phyloP scores from a whole-genome alignment of 2,888 invertebrate genomes.

The Eutolmus rufibarbis region DNA sequence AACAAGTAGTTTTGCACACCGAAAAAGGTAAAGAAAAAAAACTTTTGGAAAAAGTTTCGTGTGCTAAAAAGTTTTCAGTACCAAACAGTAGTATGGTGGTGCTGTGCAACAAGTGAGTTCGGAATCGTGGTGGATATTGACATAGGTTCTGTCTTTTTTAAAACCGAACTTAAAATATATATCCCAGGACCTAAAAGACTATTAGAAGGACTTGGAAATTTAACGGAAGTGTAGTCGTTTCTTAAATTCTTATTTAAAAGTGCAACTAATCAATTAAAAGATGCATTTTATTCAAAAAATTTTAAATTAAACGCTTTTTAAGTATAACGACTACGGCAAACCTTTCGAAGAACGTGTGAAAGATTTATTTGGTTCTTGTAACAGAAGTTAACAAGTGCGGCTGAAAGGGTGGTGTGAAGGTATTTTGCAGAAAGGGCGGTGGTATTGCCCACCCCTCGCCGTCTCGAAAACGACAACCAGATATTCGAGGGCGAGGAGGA shows the following conservation, averaged over 20 bases:
- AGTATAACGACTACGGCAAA: not conserved
- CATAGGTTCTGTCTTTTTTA: conserved; percentile 46
- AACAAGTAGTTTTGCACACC: conserved; percentile 53
- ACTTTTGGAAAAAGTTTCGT: conserved; percentile 62
- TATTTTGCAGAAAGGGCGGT: conserved; percentile 9
- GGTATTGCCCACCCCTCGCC: not conserved
- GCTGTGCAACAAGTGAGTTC: conserved; percentile 64
- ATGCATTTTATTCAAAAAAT: not conserved
- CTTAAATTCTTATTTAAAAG: not conserved
- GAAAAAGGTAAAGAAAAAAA: conserved; percentile 50
- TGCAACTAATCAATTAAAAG: not conserved
- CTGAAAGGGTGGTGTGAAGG: not conserved
- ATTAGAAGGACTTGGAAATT: not conserved
- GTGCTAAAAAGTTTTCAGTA: conserved; percentile 59
- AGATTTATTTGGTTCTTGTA: not conserved
- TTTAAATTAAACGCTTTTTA: not conserved
- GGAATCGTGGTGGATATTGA: conserved; percentile 57
- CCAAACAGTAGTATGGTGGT: conserved; percentile 53
- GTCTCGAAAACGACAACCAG: not conserved
- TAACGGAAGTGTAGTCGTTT: not conserved
- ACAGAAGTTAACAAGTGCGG: not conserved
- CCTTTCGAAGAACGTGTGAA: not conserved
- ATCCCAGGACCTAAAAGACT: not conserved
- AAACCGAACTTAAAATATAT: not conserved
- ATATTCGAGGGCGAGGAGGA: not conserved